Evolutionary conservation across 2,797 vertebrate genomes (phyloP).

Genomic region (Florisuga fusca): DNA sequence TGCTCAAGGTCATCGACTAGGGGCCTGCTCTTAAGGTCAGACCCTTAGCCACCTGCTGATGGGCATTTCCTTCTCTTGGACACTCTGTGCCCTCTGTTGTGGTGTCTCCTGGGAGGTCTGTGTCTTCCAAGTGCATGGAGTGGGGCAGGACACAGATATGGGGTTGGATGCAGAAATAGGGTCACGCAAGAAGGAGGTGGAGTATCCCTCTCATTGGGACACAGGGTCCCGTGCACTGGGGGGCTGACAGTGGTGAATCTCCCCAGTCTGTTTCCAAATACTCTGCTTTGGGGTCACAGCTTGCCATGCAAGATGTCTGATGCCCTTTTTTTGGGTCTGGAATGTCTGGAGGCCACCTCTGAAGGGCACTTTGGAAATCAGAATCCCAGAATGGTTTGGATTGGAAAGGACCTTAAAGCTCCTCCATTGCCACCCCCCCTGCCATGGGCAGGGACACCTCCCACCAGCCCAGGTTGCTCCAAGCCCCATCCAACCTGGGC

Average conservation of each 20-base stretch:
- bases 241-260: neutral
- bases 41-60: neutral
- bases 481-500: too few relatives aligned
- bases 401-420: too few relatives aligned
- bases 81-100: rapidly evolving
- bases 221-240: neutral
- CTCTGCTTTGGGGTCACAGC: neutral
- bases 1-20: neutral
- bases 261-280: neutral
- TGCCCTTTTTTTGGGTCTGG: neutral
- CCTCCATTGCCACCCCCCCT: too few relatives aligned
- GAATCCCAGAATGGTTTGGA: too few relatives aligned
- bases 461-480: too few relatives aligned
- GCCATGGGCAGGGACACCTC: too few relatives aligned
- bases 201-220: neutral
- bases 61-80: neutral
- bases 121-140: rapidly evolving
- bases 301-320: neutral
- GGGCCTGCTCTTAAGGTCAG: neutral
- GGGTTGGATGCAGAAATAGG: neutral
- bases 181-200: neutral
- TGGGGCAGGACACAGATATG: neutral
- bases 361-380: neutral
- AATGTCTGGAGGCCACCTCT: neutral
- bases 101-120: neutral